A percentile compares a stretch with the other conserved stretches of the same genome.
phyloP scores from a whole-genome alignment of 2,113 vertebrate species.

The Pseudorectes ferrugineus region DNA sequence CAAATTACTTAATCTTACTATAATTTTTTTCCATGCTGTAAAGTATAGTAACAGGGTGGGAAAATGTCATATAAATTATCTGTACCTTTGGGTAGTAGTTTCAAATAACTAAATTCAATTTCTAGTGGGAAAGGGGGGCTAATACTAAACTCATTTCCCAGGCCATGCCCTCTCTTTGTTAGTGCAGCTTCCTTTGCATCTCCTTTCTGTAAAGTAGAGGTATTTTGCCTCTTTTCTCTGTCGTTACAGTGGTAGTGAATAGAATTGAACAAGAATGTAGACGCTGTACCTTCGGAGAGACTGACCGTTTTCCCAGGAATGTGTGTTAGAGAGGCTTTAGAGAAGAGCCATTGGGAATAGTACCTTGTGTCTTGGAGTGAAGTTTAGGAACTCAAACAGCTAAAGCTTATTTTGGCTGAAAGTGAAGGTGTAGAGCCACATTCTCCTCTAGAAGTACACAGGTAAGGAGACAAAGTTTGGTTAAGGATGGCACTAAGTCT shows the following conservation, averaged over 20 bases:
- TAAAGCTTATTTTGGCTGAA: not conserved
- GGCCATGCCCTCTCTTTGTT: not conserved
- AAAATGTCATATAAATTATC: not conserved
- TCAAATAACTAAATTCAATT: not conserved
- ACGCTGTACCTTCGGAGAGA: not conserved
- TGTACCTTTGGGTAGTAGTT: not conserved
- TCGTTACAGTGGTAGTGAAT: fast-evolving
- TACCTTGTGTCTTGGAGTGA: not conserved
- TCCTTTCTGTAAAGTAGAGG: not conserved
- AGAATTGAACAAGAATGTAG: not conserved
- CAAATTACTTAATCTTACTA: not conserved
- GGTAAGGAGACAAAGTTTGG: not conserved
- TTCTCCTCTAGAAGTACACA: not conserved
- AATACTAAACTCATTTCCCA: not conserved
- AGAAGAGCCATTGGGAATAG: not conserved
- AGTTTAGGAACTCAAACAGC: not conserved
- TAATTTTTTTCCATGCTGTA: not conserved
- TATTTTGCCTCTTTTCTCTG: not conserved
- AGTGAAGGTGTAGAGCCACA: not conserved
- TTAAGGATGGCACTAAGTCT: not conserved
- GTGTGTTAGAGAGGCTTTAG: not conserved
- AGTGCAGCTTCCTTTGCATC: not conserved
- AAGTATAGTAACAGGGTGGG: not conserved
- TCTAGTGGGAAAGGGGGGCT: not conserved
- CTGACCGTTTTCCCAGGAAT: not conserved